phyloP scores from a whole-genome alignment of 2,888 invertebrate genomes.

The Eudemis profundana region DNA sequence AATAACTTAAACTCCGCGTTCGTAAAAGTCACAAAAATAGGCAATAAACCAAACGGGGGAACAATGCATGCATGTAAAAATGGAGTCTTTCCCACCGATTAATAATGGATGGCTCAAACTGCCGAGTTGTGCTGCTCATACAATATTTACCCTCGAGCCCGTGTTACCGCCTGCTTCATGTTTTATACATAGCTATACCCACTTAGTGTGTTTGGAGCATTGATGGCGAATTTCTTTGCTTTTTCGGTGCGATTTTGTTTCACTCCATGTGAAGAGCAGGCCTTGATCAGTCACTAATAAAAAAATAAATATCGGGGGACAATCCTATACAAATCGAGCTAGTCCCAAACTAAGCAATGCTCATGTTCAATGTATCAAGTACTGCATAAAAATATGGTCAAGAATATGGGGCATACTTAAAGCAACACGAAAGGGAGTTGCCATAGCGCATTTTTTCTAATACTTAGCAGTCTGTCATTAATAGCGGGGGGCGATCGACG shows the following conservation, averaged over 20 bases:
- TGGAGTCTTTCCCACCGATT: constrained; percentile 75
- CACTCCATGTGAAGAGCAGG: background rate
- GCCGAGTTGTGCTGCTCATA: constrained; percentile 84
- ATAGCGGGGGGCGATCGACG: no score
- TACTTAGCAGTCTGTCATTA: no score
- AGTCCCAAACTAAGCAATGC: no score
- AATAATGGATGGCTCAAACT: constrained; percentile 84
- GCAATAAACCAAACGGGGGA: constrained; percentile 73
- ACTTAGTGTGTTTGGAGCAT: constrained; percentile 29
- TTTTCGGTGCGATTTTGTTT: background rate
- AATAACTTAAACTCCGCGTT: constrained; percentile 66
- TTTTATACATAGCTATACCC: constrained; percentile 44
- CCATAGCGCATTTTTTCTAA: no score
- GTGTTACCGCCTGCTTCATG: constrained; percentile 78
- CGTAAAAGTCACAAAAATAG: constrained; percentile 78
- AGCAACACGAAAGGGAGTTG: no score
- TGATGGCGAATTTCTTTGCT: constrained; percentile 36
- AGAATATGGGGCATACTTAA: no score
- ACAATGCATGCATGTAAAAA: constrained; percentile 79
- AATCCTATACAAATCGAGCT: no score
- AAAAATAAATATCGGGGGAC: no score
- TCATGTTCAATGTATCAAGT: no score
- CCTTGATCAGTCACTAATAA: no score
- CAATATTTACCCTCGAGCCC: constrained; percentile 79
- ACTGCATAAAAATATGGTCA: no score